Evolutionary conservation across 2,113 vertebrate species (phyloP), one percentile per base, ranked within the genome.

Genomic region (Carettochelys insculpta): DNA sequence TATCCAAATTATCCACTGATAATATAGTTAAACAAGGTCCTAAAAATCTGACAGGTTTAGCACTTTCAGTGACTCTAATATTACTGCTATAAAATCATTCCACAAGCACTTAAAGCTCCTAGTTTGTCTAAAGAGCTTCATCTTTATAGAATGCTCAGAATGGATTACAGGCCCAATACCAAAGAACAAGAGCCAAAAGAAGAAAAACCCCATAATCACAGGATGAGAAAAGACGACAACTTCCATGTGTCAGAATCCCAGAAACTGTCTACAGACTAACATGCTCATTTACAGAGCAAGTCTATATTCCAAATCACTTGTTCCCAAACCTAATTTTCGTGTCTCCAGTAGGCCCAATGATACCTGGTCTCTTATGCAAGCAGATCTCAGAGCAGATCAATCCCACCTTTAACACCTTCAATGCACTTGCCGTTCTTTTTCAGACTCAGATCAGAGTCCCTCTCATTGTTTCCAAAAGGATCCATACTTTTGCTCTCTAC

Each of bases 111-210:
- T 17, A 5, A 43, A 76, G 65, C 92, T 80, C 91, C 1, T 1
- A 24, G 38, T 27, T 52, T 34, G 29, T 80, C 86, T 78, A 38
- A 90, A 94, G 78, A 77, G 83, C 61, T 96, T 85, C 89, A 94
- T 82, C 88, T 92, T 82, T 82, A 87, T 1, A 77, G 71, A 41
- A 29, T 65, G 68, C 76, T 95, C 85, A 80, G 5, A 92, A 85
- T n/a, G 88, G 92, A 95, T 94, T 92, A 93, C 82, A 83, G 93
- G 95, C 87, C 90, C 81, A 85, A 38, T 53, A 41, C 51, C 86
- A 90, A 95, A 90, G 91, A 83, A 81, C 22, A 29, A 56, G 61
- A 90, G 73, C 47, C 81, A 58, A 83, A 80, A 77, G 41, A 88
- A 86, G 77, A 83, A 73, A 94, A 85, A n/a, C 29, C 41, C 87